These are phyloP conservation scores for Doris montereyensis DNA, from an alignment of 2,888 invertebrate species.

Conservation along the genomic window DNA sequence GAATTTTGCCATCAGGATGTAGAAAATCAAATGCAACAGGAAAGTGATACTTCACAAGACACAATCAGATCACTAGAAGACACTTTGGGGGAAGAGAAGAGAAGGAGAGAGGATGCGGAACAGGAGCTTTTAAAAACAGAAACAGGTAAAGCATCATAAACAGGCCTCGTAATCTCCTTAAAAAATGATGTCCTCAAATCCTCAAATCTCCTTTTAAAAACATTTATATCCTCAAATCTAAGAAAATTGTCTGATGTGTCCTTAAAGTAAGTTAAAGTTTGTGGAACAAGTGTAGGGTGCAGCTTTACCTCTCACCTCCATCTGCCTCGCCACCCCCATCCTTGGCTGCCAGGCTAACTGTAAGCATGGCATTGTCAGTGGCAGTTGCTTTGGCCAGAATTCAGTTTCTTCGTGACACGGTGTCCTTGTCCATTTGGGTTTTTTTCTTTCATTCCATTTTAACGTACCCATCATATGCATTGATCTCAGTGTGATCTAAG, in stretches of 20 bases:
- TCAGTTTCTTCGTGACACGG: too few species aligned
- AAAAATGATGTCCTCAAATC: neutral
- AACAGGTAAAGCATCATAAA: constrained; percentile 72
- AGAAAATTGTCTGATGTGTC: neutral
- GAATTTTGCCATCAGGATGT: constrained; percentile 63
- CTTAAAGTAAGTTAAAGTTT: too few species aligned
- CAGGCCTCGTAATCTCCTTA: neutral
- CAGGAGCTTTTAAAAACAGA: constrained; percentile 73
- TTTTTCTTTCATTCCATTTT: too few species aligned
- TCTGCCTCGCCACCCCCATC: too few species aligned
- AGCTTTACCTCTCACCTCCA: too few species aligned
- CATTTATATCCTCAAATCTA: neutral
- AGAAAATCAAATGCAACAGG: constrained; percentile 75
- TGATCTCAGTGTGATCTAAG: too few species aligned
- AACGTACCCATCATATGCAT: too few species aligned
- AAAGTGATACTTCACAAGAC: constrained; percentile 72
- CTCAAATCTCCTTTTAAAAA: neutral
- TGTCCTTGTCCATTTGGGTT: too few species aligned
- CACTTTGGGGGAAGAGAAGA: constrained; percentile 73
- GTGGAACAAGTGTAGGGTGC: too few species aligned
- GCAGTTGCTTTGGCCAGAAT: too few species aligned
- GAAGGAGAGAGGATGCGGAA: constrained; percentile 72
- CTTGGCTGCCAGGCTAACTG: too few species aligned
- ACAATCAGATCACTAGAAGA: constrained; percentile 75
- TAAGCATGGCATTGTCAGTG: too few species aligned